Conservation (phyloP, 1,140 invertebrate genomes). For the Brachionus sp. region DNA sequence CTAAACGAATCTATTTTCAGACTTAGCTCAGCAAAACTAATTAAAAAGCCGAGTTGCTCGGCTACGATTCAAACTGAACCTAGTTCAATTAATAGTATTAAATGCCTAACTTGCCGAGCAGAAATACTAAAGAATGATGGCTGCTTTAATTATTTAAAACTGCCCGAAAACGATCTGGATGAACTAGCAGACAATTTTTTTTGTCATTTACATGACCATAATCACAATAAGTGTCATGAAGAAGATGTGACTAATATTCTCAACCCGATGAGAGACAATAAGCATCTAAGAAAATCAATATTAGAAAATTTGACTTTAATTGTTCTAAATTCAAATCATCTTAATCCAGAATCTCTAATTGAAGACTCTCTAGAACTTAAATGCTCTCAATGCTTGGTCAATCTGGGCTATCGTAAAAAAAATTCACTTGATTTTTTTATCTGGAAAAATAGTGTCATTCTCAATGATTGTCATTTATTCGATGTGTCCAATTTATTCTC, state of each 20-base stretch:
- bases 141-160: background rate
- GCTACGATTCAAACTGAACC: background rate
- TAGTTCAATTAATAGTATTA: background rate
- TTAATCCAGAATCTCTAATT: background rate
- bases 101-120: background rate
- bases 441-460: slow-evolving; percentile 1
- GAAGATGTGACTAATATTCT: slow-evolving; percentile 3
- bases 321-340: slow-evolving; percentile 8
- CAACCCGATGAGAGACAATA: background rate
- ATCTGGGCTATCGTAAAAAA: background rate
- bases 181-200: slow-evolving; percentile 45
- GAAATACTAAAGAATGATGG: background rate
- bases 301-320: slow-evolving; percentile 8
- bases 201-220: slow-evolving; percentile 41
- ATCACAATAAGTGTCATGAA: slow-evolving; percentile 4
- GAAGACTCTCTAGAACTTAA: background rate
- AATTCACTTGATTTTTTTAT: background rate
- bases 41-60: background rate
- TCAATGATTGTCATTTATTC: background rate
- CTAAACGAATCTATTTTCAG: background rate
- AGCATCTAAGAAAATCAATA: slow-evolving; percentile 6
- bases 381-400: background rate
- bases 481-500: background rate
- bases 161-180: slow-evolving; percentile 36
- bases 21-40: background rate